phyloP scores from a whole-genome alignment of 2,113 vertebrate species.

The Perccottus glenii region DNA sequence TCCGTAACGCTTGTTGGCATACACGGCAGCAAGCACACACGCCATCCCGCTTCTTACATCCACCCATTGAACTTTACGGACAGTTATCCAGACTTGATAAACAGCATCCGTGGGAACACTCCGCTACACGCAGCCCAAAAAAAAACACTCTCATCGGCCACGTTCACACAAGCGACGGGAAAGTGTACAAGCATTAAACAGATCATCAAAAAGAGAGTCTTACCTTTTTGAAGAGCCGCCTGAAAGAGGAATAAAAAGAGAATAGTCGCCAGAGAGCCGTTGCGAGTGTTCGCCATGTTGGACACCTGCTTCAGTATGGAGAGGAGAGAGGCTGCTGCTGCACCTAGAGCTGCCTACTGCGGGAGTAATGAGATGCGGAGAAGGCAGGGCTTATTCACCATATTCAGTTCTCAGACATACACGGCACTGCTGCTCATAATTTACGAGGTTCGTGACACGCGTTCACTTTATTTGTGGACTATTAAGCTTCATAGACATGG shows the following conservation, averaged over 20 bases:
- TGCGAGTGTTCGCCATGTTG: slow-evolving; percentile 90
- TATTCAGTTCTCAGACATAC: slow-evolving; percentile 22
- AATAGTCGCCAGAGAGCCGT: slow-evolving; percentile 83
- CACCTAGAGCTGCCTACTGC: slow-evolving; percentile 74
- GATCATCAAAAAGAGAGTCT: slow-evolving; percentile 39
- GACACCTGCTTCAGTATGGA: slow-evolving; percentile 94
- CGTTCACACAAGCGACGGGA: background rate
- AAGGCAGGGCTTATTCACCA: slow-evolving; percentile 59
- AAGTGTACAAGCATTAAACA: slow-evolving; percentile 16
- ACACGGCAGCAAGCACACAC: background rate
- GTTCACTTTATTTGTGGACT: background rate
- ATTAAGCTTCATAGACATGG: background rate
- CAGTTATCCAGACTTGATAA: slow-evolving; percentile 30
- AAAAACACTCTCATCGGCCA: background rate
- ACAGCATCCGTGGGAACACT: slow-evolving; percentile 22
- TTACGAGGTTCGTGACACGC: background rate
- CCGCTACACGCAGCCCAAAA: background rate
- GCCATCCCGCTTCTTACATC: background rate
- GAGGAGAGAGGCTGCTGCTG: slow-evolving; percentile 71
- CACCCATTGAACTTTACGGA: slow-evolving; percentile 59
- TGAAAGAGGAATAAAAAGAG: slow-evolving; percentile 82
- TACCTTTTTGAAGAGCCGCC: slow-evolving; percentile 88
- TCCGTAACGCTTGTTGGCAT: slow-evolving; percentile 11
- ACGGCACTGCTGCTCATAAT: background rate
- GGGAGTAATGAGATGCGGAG: slow-evolving; percentile 79